phyloP scores from a whole-genome alignment of 2,888 invertebrate species.

The Amphipoea oculea region DNA sequence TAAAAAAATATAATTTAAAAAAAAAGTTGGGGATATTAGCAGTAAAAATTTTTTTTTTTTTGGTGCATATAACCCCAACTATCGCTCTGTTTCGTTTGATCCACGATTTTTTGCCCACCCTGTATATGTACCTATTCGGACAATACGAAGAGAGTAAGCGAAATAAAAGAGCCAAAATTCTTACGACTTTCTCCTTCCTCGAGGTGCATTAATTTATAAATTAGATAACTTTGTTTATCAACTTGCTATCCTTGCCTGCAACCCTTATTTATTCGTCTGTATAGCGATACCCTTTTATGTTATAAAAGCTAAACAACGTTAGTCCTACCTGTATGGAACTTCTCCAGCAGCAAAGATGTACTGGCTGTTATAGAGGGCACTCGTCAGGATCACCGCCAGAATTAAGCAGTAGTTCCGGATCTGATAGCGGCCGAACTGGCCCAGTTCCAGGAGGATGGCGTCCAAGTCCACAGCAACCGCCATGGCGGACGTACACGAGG shows the following conservation, averaged over 20 bases:
- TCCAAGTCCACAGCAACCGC: conserved; percentile 71
- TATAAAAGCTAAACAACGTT: neutral
- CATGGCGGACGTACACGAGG: conserved; percentile 34
- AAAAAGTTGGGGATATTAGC: too few relatives aligned
- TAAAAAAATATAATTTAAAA: too few relatives aligned
- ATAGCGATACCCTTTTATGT: neutral
- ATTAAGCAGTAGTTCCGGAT: conserved; percentile 82
- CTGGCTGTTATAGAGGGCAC: conserved; percentile 85
- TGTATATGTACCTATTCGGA: neutral
- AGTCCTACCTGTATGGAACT: conserved; percentile 72
- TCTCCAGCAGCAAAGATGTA: conserved; percentile 89
- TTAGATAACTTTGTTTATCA: neutral
- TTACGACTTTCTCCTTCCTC: neutral
- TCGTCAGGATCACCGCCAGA: conserved; percentile 84
- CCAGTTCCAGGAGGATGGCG: conserved; percentile 77
- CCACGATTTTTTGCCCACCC: too few relatives aligned
- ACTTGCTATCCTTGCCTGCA: neutral
- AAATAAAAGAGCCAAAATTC: neutral
- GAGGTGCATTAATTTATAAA: neutral
- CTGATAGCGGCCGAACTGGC: conserved; percentile 87
- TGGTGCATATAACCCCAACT: too few relatives aligned
- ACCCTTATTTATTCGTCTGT: too few relatives aligned
- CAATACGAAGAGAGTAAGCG: neutral
- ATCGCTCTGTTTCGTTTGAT: too few relatives aligned
- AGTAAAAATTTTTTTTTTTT: too few relatives aligned